Evolutionary conservation across 2,888 invertebrate species (phyloP), one percentile per base, ranked within the genome.

Genomic region (Polydesmus complanatus): DNA sequence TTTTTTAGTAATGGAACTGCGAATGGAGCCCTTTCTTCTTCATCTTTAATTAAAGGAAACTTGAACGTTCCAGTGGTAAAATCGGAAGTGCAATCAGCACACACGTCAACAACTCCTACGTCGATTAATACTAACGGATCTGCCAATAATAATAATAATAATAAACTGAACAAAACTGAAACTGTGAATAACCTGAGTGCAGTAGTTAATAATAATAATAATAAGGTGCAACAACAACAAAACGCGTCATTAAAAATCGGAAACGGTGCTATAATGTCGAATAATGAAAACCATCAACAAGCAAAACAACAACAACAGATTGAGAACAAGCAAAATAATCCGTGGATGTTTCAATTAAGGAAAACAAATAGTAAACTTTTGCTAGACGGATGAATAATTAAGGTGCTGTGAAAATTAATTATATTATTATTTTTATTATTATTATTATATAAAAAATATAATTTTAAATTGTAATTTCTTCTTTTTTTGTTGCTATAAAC

Each of bases 351-450:
- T 27, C 88, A 90, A 70, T 77, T 91, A 55, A 81, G 90, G 71
- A 91, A 91, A 75, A 91, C 91, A 19, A 90, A 90, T 74, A 90
- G 90, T 78, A 88, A 87, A 72, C 80, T 91, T 64, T 89, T 87
- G 74, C 79, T 90, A 88, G 86, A 73, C 81, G 64, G 48, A 26
- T 60, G 48, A 14, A 5, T 8, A 37, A 14, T 37, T 37, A 8
- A 8, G 5, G 37, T 37, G 5, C 14, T 37, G 37, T 5, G 14
- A 14, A 37, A 37, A 37, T 37, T 5, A 37, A 37, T 37, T 37
- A 37, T 37, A 8, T 14, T 37, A 37, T 37, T 14, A 14, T 14
- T 14, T 37, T 37, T 37, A 8, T n/a, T n/a, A n/a, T n/a, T n/a
- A n/a, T n/a, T n/a, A n/a, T n/a, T n/a, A n/a, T n/a, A n/a, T n/a